Base-by-base conservation (phyloP, 2,888 invertebrate species). In the Octodonta nipae region DNA sequence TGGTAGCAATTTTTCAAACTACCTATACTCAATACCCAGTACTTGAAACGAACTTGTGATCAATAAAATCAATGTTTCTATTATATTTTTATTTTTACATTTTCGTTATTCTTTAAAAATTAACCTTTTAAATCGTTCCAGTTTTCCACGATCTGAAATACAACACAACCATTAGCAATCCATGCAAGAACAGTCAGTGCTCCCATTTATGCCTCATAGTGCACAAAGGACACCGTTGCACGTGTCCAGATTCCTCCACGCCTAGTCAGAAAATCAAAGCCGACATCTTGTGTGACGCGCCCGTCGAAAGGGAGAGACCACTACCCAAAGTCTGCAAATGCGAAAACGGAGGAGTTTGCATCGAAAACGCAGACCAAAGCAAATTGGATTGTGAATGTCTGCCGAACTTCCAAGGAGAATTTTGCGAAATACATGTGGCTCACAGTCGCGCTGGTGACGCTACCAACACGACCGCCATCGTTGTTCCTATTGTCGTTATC, bases 191-290 rank as follows among this genome's bases (percentile, higher is more conserved):
- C 36, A 71, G 75, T 30, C 70, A 73, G 12, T 96, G 96, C 64
- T 83, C 89, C 30, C 96, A 96, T 67, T 68, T 96, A 41, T 96
- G 96, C 61, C 73, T 96, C 26, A 66, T 85, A 7, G 81, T 91
- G 40, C 95, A 95, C 0, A 78, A 75, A 26, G 91, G 91, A 1
- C 75, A 80, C 47, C 75, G 82, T 36, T 96, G 96, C 60, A 76
- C 82, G 7, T 96, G 96, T 60, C 95, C 96, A 44, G 95, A 82
- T 65, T 54, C 66, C 11, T 57, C 64, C 25, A 72, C 73, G 47
- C 42, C 49, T 7, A 41, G 49, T 6, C 56, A 58, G 15, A 51
- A 58, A 35, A 47, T 50, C 27, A 70, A 75, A 41, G 70, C 69
- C 28, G 81, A 83, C 47, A 71, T 75, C 7, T 62, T 70, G 27